These are phyloP conservation scores for Apamea monoglypha DNA, from an alignment of 2,888 invertebrate species.

Conservation along the genomic window DNA sequence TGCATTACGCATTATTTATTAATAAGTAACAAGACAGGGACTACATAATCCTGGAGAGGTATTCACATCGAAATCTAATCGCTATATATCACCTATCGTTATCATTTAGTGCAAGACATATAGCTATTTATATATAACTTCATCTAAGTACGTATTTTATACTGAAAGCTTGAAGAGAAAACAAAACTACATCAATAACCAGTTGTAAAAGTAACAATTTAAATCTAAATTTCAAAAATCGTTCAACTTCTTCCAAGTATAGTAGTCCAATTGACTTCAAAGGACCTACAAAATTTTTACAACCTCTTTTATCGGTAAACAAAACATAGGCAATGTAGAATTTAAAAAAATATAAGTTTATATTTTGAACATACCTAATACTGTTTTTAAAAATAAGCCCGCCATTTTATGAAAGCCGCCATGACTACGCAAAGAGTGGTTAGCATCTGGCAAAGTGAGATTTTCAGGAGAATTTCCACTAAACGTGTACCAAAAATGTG, in stretches of 20 bases:
- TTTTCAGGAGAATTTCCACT: conserved; percentile 59
- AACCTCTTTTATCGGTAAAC: conserved; percentile 11
- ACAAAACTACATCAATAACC: neutral
- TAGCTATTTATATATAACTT: neutral
- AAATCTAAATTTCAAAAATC: neutral
- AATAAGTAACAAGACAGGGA: neutral
- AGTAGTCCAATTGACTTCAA: neutral
- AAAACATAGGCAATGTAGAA: neutral
- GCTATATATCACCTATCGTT: neutral
- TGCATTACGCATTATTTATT: no score
- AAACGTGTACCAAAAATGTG: conserved; percentile 59
- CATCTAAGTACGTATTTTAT: neutral
- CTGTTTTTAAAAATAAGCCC: conserved; percentile 42
- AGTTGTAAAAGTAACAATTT: neutral
- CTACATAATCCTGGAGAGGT: neutral
- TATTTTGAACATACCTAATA: conserved; percentile 18
- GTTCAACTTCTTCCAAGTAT: neutral
- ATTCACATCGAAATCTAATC: conserved; percentile 4
- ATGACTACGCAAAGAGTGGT: conserved; percentile 45
- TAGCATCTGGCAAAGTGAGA: conserved; percentile 64
- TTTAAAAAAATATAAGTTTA: conserved; percentile 13
- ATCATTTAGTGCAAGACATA: neutral
- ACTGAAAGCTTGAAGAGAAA: neutral
- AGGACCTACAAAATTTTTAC: conserved; percentile 2
- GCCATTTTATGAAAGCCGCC: conserved; percentile 28